These are phyloP conservation scores for Mycalesis mineus DNA, from an alignment of 2,888 invertebrate species.

Conservation along the genomic window DNA sequence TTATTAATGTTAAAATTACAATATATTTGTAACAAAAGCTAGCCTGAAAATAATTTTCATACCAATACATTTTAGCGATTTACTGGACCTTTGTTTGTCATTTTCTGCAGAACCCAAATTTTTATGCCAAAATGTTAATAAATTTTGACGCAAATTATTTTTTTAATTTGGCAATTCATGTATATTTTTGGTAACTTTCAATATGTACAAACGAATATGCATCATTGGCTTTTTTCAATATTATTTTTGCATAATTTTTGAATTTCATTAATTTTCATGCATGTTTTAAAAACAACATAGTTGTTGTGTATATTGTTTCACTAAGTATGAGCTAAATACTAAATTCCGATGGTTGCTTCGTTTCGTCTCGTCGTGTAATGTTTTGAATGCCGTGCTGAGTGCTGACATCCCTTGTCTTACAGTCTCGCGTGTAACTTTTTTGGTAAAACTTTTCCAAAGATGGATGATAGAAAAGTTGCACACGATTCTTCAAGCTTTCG, in stretches of 20 bases:
- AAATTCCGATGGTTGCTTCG: neutral
- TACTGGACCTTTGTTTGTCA: too few species aligned
- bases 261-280: neutral
- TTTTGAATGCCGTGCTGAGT: conserved; percentile 41
- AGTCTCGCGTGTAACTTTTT: conserved; percentile 16
- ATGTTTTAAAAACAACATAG: neutral
- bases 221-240: conserved; percentile 22
- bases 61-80: too few species aligned
- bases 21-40: too few species aligned
- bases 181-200: too few species aligned
- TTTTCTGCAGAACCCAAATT: too few species aligned
- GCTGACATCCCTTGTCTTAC: conserved; percentile 71
- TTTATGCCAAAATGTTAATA: too few species aligned
- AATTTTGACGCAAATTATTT: too few species aligned
- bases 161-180: too few species aligned
- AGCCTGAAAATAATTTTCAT: too few species aligned
- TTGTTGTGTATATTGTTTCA: neutral
- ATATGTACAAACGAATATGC: neutral
- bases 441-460: neutral
- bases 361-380: neutral
- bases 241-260: neutral
- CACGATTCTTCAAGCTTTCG: conserved; percentile 25
- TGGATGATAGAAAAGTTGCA: neutral
- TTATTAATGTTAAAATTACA: too few species aligned
- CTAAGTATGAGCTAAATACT: neutral